These are phyloP conservation scores for Altica lythri DNA, from an alignment of 2,888 invertebrate genomes.

Conservation along the genomic window DNA sequence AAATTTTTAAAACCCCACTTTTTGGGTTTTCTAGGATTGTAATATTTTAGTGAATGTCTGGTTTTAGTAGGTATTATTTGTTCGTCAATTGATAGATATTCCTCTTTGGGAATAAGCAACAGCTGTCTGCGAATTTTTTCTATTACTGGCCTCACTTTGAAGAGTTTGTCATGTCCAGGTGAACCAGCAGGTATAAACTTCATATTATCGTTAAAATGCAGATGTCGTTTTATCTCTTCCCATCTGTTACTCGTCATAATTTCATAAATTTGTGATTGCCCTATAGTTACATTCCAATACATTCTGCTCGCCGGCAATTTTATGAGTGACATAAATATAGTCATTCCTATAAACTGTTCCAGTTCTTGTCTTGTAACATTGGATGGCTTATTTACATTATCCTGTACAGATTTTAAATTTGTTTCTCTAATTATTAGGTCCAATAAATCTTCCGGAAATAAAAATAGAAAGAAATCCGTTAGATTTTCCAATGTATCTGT, in stretches of 20 bases:
- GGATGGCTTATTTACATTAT: constrained; percentile 10
- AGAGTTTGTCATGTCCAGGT: constrained; percentile 4
- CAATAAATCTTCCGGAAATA: not conserved
- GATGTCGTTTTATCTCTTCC: constrained; percentile 7
- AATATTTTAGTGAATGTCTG: no score
- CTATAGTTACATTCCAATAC: not conserved
- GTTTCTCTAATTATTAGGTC: constrained; percentile 5
- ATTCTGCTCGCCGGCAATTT: not conserved
- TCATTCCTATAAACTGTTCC: constrained; percentile 6
- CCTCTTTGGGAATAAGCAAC: constrained; percentile 12
- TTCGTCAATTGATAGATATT: constrained; percentile 3
- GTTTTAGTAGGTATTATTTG: no score
- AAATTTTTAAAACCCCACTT: constrained; percentile 12
- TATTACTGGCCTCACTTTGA: constrained; percentile 16
- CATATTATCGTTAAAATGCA: not conserved
- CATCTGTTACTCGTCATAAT: constrained; percentile 1
- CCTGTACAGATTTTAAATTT: constrained; percentile 10
- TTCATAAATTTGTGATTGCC: not conserved
- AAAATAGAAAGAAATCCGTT: constrained; percentile 1
- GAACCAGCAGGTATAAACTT: not conserved
- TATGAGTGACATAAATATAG: constrained; percentile 2
- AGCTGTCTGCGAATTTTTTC: constrained; percentile 14
- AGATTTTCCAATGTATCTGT: constrained; percentile 2
- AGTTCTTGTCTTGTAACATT: constrained; percentile 8
- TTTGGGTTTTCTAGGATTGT: no score